These are phyloP conservation scores for Drosophila willistoni DNA, from an alignment of 1,140 invertebrate species.

Conservation along the genomic window DNA sequence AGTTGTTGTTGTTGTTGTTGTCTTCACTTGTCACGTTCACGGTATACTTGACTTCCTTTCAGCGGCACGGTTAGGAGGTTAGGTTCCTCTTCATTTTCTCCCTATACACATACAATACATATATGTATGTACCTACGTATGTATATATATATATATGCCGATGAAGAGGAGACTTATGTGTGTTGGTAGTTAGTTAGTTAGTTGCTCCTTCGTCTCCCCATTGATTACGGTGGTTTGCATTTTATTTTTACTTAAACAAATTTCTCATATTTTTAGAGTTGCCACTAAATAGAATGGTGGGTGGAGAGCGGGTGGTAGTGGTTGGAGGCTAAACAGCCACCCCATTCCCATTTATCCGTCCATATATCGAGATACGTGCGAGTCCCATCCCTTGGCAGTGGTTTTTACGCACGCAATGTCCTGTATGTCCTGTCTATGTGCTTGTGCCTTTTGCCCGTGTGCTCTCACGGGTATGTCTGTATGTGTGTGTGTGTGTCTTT, in stretches of 20 bases:
- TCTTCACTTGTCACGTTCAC: conserved; percentile 21
- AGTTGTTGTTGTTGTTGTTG: neutral
- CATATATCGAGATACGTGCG: neutral
- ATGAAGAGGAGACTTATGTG: neutral
- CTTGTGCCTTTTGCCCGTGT: neutral
- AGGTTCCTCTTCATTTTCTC: neutral
- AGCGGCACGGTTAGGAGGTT: conserved; percentile 4
- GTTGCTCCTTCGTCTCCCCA: neutral
- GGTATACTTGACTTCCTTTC: conserved; percentile 16
- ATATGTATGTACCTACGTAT: no score
- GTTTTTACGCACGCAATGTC: conserved; percentile 18
- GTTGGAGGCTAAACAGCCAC: no score
- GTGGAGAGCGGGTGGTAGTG: no score
- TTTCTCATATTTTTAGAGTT: neutral
- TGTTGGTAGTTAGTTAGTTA: neutral
- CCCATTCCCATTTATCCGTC: neutral
- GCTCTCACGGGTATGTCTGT: neutral
- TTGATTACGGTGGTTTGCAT: neutral
- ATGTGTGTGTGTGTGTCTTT: neutral
- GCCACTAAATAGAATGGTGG: no score
- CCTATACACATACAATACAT: neutral
- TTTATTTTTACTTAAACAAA: conserved; percentile 5
- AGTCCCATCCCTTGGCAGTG: conserved; percentile 2
- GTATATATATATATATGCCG: neutral
- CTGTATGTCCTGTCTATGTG: conserved; percentile 4